phyloP scores from a whole-genome alignment of 2,113 vertebrate genomes.

The Pelmatolapia mariae region DNA sequence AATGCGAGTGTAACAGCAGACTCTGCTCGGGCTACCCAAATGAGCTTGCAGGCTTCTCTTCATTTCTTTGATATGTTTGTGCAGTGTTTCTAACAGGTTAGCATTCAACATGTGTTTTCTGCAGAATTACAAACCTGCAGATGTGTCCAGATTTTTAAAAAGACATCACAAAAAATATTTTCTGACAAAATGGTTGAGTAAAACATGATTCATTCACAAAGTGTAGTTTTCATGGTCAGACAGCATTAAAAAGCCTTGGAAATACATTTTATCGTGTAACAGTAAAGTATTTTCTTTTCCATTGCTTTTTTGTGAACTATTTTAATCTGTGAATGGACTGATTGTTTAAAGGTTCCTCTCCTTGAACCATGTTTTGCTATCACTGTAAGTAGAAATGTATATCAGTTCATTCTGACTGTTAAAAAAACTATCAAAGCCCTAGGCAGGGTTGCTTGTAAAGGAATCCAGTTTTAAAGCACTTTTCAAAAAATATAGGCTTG shows the following conservation, averaged over 20 bases:
- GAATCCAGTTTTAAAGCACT: neutral
- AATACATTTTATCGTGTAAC: neutral
- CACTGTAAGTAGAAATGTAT: neutral
- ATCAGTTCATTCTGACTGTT: neutral
- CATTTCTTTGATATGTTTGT: neutral
- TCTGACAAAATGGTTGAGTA: neutral
- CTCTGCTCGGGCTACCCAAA: neutral
- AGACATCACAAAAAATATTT: neutral
- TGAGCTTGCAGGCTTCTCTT: neutral
- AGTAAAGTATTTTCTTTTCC: neutral
- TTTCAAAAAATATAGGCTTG: neutral
- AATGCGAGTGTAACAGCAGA: neutral
- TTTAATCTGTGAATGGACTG: neutral
- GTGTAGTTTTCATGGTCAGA: neutral
- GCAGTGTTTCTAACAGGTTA: neutral
- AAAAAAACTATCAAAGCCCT: neutral
- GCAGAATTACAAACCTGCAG: neutral
- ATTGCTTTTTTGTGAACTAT: neutral
- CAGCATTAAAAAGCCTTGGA: neutral
- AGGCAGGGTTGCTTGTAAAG: neutral
- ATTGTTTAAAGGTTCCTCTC: neutral
- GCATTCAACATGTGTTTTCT: neutral
- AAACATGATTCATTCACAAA: neutral
- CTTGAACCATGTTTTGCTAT: neutral
- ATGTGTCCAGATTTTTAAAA: neutral